Percentiles rank a stretch among this genome's conserved stretches.
Conservation (phyloP, 2,888 invertebrate genomes). For the Eudiplozoon nipponicum region DNA sequence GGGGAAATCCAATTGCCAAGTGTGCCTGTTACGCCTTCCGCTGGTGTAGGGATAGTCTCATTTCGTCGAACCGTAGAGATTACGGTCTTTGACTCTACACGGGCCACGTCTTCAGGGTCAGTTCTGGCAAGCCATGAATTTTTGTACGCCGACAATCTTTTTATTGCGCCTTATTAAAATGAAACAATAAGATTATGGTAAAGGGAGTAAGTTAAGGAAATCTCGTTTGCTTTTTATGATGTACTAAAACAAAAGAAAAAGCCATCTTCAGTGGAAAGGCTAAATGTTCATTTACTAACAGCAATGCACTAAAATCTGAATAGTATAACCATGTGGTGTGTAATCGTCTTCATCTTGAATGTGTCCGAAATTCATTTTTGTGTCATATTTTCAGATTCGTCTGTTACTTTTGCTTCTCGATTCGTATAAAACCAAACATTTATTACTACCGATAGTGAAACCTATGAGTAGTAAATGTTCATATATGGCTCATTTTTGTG, state of each 20-base stretch:
- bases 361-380: too few relatives aligned
- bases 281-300: neutral
- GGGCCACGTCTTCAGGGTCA: conserved; percentile 20
- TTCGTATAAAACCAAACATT: too few relatives aligned
- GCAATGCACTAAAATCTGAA: too few relatives aligned
- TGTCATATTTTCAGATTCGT: too few relatives aligned
- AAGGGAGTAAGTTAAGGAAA: neutral
- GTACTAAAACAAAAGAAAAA: neutral
- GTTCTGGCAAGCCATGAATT: conserved; percentile 19
- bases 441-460: too few relatives aligned
- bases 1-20: conserved; percentile 20
- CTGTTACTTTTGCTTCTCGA: too few relatives aligned
- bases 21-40: conserved; percentile 18
- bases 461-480: too few relatives aligned
- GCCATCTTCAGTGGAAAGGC: neutral
- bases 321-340: too few relatives aligned
- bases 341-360: too few relatives aligned
- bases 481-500: too few relatives aligned
- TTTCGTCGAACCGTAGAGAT: conserved; percentile 18
- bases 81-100: conserved; percentile 20
- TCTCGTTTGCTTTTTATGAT: too few relatives aligned
- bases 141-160: conserved; percentile 11
- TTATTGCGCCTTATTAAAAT: conserved; percentile 5
- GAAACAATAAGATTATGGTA: neutral
- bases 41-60: conserved; percentile 18